These are phyloP conservation scores for Diadema setosum DNA, from an alignment of 35 echinoderm and acorn worm genomes.

Conservation along the genomic window DNA sequence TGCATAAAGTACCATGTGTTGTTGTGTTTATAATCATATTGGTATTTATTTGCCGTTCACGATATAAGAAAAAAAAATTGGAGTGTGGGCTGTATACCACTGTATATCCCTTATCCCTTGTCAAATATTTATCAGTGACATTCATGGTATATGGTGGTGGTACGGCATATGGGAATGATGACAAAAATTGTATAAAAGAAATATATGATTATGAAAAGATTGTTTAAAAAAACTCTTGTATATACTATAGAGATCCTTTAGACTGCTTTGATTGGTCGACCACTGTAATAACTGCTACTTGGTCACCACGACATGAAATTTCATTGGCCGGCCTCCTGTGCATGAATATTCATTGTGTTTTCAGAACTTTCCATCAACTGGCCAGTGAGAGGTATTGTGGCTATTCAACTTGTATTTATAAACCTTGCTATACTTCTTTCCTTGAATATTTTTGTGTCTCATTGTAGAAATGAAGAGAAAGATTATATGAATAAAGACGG, in stretches of 20 bases:
- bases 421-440: background rate
- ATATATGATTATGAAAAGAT: background rate
- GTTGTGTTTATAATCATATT: background rate
- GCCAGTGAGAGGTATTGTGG: background rate
- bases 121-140: no score
- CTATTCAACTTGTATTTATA: background rate
- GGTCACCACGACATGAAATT: background rate
- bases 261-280: background rate
- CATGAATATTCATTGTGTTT: background rate
- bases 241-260: background rate
- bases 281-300: background rate
- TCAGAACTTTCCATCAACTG: background rate
- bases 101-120: background rate
- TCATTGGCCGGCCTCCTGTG: background rate
- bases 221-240: background rate
- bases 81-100: background rate
- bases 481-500: slow-evolving; percentile 9
- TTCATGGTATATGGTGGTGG: no score
- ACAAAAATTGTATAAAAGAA: no score
- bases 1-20: no score
- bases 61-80: no score
- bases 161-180: no score
- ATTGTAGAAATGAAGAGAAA: slow-evolving; percentile 2
- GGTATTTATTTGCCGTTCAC: background rate
- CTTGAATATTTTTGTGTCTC: slow-evolving; percentile 13